These are phyloP conservation scores for Sesia bembeciformis DNA, from an alignment of 2,888 invertebrate species.

Conservation along the genomic window DNA sequence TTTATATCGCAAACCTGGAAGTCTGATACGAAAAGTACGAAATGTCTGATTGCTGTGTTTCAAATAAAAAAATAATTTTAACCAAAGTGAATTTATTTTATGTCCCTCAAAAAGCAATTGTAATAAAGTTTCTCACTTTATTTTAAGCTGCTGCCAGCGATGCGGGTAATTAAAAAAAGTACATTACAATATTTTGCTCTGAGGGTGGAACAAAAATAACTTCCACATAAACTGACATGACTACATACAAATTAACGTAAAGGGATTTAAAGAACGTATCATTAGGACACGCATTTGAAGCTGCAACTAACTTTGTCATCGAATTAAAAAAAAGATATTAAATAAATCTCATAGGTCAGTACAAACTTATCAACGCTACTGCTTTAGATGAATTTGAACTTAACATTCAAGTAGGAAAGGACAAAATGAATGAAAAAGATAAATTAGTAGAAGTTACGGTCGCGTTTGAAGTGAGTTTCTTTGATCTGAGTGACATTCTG, in stretches of 20 bases:
- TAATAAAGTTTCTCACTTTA: no score
- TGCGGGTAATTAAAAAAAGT: no score
- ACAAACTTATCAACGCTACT: constrained; percentile 10
- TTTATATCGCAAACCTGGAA: no score
- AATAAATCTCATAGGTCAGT: constrained; percentile 11
- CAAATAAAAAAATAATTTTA: no score
- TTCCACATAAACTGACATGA: constrained; percentile 7
- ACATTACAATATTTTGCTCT: no score
- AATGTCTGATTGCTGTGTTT: no score
- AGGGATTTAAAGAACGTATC: constrained; percentile 39
- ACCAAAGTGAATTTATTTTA: no score
- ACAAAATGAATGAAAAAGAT: constrained; percentile 21
- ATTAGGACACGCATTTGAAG: constrained; percentile 36
- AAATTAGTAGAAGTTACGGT: constrained; percentile 34
- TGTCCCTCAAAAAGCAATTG: no score
- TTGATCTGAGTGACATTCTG: constrained; percentile 63
- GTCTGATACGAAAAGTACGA: no score
- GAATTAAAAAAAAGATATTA: constrained; percentile 42
- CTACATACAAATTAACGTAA: constrained; percentile 28
- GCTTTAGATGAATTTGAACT: constrained; percentile 17
- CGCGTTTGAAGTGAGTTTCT: constrained; percentile 56
- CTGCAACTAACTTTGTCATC: constrained; percentile 52
- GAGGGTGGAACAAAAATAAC: constrained; percentile 4
- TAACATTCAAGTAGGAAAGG: constrained; percentile 16
- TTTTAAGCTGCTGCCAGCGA: no score